phyloP scores from a whole-genome alignment of 2,113 vertebrate species.

The Sakesphorus luctuosus region DNA sequence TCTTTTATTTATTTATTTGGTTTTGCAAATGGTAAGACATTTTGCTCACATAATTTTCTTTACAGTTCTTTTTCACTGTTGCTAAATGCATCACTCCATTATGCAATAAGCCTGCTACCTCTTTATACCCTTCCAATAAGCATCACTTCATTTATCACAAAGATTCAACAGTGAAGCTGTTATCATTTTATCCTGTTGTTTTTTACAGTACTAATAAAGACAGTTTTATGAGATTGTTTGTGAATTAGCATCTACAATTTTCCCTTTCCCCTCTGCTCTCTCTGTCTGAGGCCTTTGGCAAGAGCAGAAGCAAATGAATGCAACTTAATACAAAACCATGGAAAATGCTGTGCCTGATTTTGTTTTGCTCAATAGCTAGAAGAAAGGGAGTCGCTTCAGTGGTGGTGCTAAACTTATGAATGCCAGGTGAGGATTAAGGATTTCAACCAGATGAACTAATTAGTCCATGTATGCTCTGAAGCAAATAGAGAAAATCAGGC shows the following conservation, averaged over 20 bases:
- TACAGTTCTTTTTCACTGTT: not conserved
- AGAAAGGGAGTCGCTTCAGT: not conserved
- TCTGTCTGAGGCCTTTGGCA: not conserved
- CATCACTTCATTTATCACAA: not conserved
- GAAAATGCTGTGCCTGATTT: not conserved
- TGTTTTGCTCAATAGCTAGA: not conserved
- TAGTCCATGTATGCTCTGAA: fast-evolving
- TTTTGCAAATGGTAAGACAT: not conserved
- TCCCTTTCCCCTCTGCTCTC: not conserved
- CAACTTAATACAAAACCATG: not conserved
- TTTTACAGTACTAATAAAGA: not conserved
- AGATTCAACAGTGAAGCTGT: not conserved
- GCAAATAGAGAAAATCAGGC: not conserved
- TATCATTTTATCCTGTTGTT: not conserved
- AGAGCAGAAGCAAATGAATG: not conserved
- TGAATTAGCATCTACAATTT: conserved; percentile 7
- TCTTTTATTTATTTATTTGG: not conserved
- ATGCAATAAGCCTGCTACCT: not conserved
- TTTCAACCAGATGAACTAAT: not conserved
- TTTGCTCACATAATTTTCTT: not conserved
- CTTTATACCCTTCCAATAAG: not conserved
- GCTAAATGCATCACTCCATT: not conserved
- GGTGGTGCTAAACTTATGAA: not conserved
- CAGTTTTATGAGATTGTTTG: conserved; percentile 22
- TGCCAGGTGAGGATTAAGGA: not conserved